Evolutionary conservation across 2,113 vertebrate genomes (phyloP).

Genomic region (Epinephelus cyanopodus): DNA sequence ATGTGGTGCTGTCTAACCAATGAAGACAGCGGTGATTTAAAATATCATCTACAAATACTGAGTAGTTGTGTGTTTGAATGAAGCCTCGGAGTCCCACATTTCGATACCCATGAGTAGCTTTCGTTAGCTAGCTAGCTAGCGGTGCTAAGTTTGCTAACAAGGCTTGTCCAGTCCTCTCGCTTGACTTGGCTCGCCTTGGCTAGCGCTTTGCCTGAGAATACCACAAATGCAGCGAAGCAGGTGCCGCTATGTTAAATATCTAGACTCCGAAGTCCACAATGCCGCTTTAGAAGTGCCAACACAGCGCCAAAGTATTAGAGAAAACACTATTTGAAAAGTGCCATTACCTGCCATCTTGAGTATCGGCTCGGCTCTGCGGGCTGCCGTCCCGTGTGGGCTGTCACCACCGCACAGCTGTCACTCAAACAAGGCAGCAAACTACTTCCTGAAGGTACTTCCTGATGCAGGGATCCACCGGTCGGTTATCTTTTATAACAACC

Average conservation of each 20-base stretch:
- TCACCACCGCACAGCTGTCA: conserved; percentile 83
- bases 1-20: background rate
- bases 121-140: conserved; percentile 65
- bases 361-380: conserved; percentile 78
- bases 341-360: conserved; percentile 89
- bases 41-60: fast-evolving
- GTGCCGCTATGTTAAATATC: background rate
- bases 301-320: conserved; percentile 6
- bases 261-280: fast-evolving
- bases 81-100: conserved; percentile 21
- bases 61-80: background rate
- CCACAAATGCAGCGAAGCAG: background rate
- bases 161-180: conserved; percentile 70
- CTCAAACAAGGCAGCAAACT: conserved; percentile 71
- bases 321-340: conserved; percentile 66
- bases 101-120: conserved; percentile 51
- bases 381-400: conserved; percentile 82
- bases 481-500: conserved; percentile 24
- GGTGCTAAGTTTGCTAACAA: conserved; percentile 73
- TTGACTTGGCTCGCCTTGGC: conserved; percentile 57
- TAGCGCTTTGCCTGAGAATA: conserved; percentile 22
- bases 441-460: conserved; percentile 84
- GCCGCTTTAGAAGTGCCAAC: fast-evolving
- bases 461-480: conserved; percentile 12
- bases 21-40: background rate